Conservation (phyloP, 2,113 vertebrate species). For the Orientallactaga bullata region DNA sequence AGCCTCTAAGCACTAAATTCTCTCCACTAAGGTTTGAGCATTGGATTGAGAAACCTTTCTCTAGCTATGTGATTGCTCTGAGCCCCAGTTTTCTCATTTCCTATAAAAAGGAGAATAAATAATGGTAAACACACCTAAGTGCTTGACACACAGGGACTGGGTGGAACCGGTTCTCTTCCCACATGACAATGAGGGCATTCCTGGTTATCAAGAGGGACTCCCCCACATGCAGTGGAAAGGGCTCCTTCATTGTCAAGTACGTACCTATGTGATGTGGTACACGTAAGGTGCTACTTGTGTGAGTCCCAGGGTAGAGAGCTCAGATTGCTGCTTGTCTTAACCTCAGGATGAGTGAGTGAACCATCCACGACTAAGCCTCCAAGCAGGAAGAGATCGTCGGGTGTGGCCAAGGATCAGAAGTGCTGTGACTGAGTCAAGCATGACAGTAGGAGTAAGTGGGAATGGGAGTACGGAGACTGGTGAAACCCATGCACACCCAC, state of each 20-base stretch:
- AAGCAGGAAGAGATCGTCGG: neutral
- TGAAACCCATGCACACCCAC: neutral
- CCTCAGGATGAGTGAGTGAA: neutral
- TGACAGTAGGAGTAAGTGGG: neutral
- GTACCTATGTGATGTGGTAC: rapidly evolving
- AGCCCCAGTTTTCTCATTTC: neutral
- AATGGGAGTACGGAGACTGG: too few species aligned
- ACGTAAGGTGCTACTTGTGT: neutral
- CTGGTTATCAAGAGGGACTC: neutral
- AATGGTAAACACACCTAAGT: neutral
- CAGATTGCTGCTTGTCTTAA: neutral
- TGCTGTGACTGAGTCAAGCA: neutral
- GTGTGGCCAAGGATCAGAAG: neutral
- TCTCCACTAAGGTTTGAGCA: neutral
- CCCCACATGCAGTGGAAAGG: neutral
- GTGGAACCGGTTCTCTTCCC: neutral
- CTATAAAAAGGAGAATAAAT: neutral
- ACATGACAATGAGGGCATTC: neutral
- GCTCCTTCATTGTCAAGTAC: neutral
- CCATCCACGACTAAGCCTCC: neutral
- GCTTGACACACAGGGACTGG: neutral
- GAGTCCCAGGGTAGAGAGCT: neutral
- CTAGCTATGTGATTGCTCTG: neutral
- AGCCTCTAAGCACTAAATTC: neutral
- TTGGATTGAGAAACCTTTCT: neutral